Conservation (phyloP, 2,113 vertebrate genomes). For the Zapus hudsonius region DNA sequence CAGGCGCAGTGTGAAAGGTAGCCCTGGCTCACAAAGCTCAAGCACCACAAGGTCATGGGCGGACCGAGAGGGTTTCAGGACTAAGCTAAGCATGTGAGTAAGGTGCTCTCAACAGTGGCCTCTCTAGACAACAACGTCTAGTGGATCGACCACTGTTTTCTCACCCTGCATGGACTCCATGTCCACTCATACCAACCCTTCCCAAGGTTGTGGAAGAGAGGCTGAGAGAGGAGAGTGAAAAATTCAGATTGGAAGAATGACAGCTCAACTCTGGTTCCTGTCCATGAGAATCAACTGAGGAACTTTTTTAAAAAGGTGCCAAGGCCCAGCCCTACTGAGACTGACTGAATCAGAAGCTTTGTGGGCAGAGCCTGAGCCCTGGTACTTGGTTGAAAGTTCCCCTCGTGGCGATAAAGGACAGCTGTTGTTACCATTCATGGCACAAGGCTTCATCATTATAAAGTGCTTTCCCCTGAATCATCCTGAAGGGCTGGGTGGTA, state of each 20-base stretch:
- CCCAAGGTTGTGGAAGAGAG: not conserved
- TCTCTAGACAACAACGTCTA: not conserved
- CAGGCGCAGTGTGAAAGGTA: not conserved
- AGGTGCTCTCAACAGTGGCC: not conserved
- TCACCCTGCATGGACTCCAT: not conserved
- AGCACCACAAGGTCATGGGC: not conserved
- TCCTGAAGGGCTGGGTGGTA: not conserved
- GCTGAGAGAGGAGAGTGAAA: not conserved
- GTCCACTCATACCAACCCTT: not conserved
- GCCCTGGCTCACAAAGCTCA: not conserved
- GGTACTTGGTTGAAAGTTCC: slow-evolving; percentile 15
- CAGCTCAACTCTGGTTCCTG: not conserved
- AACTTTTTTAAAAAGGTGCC: not conserved
- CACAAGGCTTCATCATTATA: not conserved
- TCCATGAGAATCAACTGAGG: not conserved
- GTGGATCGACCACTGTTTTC: not conserved
- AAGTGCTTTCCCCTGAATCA: not conserved
- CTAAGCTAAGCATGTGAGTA: not conserved
- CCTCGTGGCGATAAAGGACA: not conserved
- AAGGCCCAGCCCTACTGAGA: not conserved
- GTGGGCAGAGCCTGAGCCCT: not conserved
- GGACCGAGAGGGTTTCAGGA: not conserved
- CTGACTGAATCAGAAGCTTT: not conserved
- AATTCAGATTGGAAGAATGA: not conserved
- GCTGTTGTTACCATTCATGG: not conserved